phyloP scores from a whole-genome alignment of 2,113 vertebrate species.

The Neolamprologus fasciatus region DNA sequence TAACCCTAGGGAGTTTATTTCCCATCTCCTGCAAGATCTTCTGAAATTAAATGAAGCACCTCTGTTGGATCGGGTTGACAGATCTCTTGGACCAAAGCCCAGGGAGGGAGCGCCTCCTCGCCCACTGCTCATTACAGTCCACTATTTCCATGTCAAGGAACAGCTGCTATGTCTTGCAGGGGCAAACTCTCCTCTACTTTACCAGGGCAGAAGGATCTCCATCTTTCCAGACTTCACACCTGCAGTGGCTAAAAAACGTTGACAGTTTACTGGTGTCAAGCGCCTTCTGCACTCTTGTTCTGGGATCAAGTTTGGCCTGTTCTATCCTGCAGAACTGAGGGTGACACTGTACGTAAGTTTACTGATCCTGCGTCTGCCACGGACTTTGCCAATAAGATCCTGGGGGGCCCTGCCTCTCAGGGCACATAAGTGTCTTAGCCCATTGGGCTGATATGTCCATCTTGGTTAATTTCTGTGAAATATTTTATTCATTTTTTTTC shows the following conservation, averaged over 20 bases:
- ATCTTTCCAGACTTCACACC: neutral
- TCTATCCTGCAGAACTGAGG: neutral
- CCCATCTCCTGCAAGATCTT: neutral
- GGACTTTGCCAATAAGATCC: too few species aligned
- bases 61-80: neutral
- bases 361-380: too few species aligned
- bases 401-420: too few species aligned
- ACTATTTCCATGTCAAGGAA: neutral
- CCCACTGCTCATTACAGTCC: neutral
- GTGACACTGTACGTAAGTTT: rapidly evolving
- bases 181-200: neutral
- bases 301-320: neutral
- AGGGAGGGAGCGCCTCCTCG: rapidly evolving
- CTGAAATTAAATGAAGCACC: neutral
- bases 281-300: neutral
- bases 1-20: neutral
- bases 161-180: neutral
- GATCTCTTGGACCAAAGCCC: neutral
- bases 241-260: neutral
- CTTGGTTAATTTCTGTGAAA: too few species aligned
- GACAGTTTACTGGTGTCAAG: rapidly evolving
- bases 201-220: neutral
- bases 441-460: rapidly evolving
- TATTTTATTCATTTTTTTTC: rapidly evolving
- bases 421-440: too few species aligned